Evolutionary conservation across 2,113 vertebrate species (phyloP).

Genomic region (Cinclus mexicanus): DNA sequence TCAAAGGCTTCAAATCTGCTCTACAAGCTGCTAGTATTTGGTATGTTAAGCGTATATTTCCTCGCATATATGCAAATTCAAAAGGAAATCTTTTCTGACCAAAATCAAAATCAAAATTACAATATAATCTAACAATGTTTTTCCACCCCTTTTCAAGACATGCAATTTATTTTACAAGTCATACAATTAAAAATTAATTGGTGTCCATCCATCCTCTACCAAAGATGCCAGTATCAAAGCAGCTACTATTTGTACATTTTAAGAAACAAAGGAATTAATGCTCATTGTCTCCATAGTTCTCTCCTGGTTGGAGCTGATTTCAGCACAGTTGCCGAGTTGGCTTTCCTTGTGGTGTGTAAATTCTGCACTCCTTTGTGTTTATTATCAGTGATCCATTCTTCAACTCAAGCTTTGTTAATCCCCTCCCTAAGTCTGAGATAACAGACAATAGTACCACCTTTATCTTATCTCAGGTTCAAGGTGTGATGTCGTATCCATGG

Average conservation of each 20-base stretch:
- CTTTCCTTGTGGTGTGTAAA: background rate
- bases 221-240: background rate
- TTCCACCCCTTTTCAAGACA: background rate
- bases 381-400: background rate
- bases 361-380: background rate
- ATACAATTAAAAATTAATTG: background rate
- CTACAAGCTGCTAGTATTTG: background rate
- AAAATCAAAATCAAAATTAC: background rate
- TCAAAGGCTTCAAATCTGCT: background rate
- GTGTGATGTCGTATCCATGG: background rate
- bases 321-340: background rate
- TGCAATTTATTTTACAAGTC: background rate
- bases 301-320: background rate
- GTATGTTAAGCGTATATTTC: background rate
- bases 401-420: background rate
- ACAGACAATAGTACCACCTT: background rate
- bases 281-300: background rate
- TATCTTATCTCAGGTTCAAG: background rate
- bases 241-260: background rate
- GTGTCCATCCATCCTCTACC: background rate
- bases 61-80: background rate
- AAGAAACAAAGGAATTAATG: background rate
- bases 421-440: background rate
- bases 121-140: background rate
- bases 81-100: background rate